phyloP scores from a whole-genome alignment of 2,797 vertebrate genomes.

The Scolopax bukidnonensis region DNA sequence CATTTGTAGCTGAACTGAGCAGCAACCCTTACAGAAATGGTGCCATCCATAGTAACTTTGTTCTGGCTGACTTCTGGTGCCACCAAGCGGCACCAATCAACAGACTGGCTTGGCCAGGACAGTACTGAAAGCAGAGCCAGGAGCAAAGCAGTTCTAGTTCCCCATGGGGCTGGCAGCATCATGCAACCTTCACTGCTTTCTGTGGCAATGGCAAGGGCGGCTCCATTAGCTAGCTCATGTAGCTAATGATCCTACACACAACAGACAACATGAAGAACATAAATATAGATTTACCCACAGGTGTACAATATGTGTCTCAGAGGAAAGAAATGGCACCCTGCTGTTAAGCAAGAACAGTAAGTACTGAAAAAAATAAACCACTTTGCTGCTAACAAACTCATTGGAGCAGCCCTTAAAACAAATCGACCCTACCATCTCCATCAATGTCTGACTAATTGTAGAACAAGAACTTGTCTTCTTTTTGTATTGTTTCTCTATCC shows the following conservation, averaged over 20 bases:
- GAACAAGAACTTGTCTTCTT: constrained; percentile 55
- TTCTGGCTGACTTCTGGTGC: not conserved
- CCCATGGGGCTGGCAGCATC: too few relatives aligned
- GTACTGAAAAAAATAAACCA: not conserved
- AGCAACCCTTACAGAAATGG: not conserved
- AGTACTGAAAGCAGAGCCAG: not conserved
- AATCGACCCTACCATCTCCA: constrained; percentile 50
- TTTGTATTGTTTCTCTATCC: constrained; percentile 53
- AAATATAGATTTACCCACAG: not conserved
- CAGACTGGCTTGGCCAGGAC: not conserved
- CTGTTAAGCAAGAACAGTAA: not conserved
- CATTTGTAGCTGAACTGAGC: not conserved
- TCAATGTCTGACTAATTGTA: constrained; percentile 20
- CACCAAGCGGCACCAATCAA: not conserved
- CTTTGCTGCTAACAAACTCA: constrained; percentile 3
- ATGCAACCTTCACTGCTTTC: not conserved
- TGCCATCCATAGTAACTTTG: not conserved
- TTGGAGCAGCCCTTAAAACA: constrained; percentile 45
- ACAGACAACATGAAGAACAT: not conserved
- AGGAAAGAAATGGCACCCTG: not conserved
- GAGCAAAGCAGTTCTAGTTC: not conserved
- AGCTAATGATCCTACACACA: not conserved
- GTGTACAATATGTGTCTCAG: not conserved
- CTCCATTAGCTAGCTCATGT: not conserved
- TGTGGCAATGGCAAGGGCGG: not conserved